Base-by-base conservation (phyloP, 1,140 invertebrate genomes). In the Gonioctena quinquepunctata region DNA sequence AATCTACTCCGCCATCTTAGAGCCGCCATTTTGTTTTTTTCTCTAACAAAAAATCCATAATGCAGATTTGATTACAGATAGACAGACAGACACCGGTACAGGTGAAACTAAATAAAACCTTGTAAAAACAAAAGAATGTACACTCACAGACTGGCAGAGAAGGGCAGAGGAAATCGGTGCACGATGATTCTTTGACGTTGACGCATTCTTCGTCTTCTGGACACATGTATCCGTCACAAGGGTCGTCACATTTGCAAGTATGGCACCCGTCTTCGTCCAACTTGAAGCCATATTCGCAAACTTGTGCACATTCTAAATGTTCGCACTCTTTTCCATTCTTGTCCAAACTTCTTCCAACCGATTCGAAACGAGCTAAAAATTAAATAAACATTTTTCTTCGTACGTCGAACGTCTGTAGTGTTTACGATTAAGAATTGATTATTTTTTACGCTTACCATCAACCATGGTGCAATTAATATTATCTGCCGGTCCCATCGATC, bases 251-350 rank as follows among this genome's bases (percentile, higher is more conserved):
- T 80, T 94, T 93, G 77, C 94, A 96, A 13, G 90, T 93, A 2
- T 91, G 89, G 78, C 93, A 96, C 2, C 92, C 93, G 73, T 90
- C 87, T n/a, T 86, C 85, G 59, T 93, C 92, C 4, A 87, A 87
- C 80, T 91, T 91, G 78, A 93, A 95, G 0, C 94, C 94, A 78
- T 94, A 94, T 78, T 94, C 92, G 76, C 94, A 95, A 25, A 93
- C 88, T 7, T 92, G 90, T 0, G 92, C 90, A 76, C 93, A 95
- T 21, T 90, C 87, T 2, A 89, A 86, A 13, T 84, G 81, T 50
- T 87, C 86, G 68, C 87, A 88, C 33, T 84, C 79, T 27, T 85
- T 72, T 1, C 76, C 77, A 75, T 74, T 63, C 50, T 79, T 73
- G 74, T 80, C 69, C 79, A 90, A 77, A 60, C 85, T 88, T 73